A percentile compares a stretch with the other conserved stretches of the same genome.
Conservation (phyloP, 2,113 vertebrate species). For the Amphiprion percula region DNA sequence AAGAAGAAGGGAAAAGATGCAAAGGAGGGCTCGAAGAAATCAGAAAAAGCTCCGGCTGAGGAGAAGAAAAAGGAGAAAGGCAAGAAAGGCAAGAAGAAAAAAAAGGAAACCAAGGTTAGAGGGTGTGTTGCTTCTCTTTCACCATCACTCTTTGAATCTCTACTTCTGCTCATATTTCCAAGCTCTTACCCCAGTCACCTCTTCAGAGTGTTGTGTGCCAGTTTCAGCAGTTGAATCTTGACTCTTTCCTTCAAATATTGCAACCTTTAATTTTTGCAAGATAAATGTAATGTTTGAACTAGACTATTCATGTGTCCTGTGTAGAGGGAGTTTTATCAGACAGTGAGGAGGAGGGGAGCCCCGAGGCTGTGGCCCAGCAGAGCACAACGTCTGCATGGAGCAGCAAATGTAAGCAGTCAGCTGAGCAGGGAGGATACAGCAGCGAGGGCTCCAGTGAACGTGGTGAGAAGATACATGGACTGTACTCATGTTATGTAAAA, state of each 20-base stretch:
- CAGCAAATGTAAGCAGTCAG: conserved; percentile 87
- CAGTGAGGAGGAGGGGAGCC: conserved; percentile 93
- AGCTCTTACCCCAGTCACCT: neutral
- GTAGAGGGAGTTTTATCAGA: conserved; percentile 91
- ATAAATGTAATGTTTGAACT: conserved; percentile 9
- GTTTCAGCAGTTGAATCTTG: conserved; percentile 6
- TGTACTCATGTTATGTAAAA: neutral
- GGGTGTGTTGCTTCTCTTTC: conserved; percentile 48
- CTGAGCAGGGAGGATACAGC: conserved; percentile 92
- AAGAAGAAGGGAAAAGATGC: conserved; percentile 65
- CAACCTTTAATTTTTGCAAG: neutral
- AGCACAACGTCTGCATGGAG: conserved; percentile 88
- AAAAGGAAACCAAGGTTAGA: conserved; percentile 80
- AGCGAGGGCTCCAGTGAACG: conserved; percentile 91
- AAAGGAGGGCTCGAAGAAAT: conserved; percentile 55
- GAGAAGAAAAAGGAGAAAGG: conserved; percentile 64
- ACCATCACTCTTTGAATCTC: conserved; percentile 22
- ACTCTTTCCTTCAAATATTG: neutral
- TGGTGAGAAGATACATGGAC: conserved; percentile 82
- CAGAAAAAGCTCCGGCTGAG: conserved; percentile 24
- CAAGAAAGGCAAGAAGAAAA: conserved; percentile 74
- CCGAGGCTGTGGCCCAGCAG: conserved; percentile 85
- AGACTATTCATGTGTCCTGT: conserved; percentile 51
- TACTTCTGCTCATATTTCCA: neutral
- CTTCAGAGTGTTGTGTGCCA: neutral